These are phyloP conservation scores for Phoebastria nigripes DNA, from an alignment of 2,797 vertebrate genomes.

Conservation along the genomic window DNA sequence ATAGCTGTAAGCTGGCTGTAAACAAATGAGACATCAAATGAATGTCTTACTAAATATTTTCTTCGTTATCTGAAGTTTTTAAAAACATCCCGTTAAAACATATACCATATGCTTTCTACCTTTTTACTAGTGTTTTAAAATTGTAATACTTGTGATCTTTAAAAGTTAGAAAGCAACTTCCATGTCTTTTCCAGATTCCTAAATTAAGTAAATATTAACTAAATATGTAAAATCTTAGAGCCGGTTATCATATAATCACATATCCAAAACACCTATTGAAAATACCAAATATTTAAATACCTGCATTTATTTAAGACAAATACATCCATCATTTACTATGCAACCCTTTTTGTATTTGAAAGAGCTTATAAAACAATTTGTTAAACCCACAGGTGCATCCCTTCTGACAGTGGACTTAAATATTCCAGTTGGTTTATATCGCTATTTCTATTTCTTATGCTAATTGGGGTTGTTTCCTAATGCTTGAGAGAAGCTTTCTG, in stretches of 20 bases:
- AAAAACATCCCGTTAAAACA: not conserved
- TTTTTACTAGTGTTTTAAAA: not conserved
- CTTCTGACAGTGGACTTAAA: not conserved
- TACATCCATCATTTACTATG: not conserved
- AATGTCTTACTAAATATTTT: not conserved
- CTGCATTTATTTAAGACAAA: not conserved
- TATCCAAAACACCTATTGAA: not conserved
- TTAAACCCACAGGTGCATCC: not conserved
- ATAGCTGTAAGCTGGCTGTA: not conserved
- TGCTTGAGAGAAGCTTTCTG: not conserved
- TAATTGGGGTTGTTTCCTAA: not conserved
- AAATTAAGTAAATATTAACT: not conserved
- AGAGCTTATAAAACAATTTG: not conserved
- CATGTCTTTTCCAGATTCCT: not conserved
- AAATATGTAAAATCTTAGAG: not conserved
- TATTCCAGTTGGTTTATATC: not conserved
- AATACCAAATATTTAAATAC: not conserved
- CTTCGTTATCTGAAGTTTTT: not conserved
- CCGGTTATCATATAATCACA: not conserved
- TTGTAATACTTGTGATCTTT: not conserved
- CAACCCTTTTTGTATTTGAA: not conserved
- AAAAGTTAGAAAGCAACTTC: not conserved
- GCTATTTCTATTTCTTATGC: not conserved
- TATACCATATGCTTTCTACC: not conserved
- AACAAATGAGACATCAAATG: not conserved